Evolutionary conservation across 2,113 vertebrate genomes (phyloP).

Genomic region (Siniperca knerii): DNA sequence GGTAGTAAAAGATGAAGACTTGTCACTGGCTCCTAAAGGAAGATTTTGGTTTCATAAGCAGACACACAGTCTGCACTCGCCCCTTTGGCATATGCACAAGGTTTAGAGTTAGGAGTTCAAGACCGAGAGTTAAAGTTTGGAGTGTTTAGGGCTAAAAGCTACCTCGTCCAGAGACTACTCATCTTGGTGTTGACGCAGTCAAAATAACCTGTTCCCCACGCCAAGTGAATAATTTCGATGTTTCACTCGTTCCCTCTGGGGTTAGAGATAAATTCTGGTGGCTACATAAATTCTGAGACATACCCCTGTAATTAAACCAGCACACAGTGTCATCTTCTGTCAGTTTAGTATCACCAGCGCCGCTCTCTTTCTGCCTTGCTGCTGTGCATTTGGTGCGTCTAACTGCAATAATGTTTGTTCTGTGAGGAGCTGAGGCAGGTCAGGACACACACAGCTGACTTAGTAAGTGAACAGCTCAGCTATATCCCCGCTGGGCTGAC

Average conservation of each 20-base stretch:
- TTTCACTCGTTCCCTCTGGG: constrained; percentile 35
- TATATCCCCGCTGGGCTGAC: constrained; percentile 44
- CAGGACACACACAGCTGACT: constrained; percentile 68
- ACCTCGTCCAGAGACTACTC: not conserved
- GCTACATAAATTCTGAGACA: constrained; percentile 46
- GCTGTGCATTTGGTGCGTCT: not conserved
- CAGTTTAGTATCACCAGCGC: not conserved
- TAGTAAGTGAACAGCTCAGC: constrained; percentile 59
- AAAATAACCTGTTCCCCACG: constrained; percentile 32
- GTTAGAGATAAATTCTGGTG: constrained; percentile 54
- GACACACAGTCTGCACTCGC: not conserved
- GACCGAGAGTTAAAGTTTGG: not conserved
- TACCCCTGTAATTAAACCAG: constrained; percentile 62
- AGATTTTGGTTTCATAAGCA: constrained; percentile 15
- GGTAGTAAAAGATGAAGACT: not conserved
- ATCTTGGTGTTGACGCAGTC: constrained; percentile 5
- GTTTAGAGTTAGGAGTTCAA: not conserved
- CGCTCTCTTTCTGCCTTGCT: not conserved
- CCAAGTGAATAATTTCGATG: constrained; percentile 23
- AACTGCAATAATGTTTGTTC: constrained; percentile 3
- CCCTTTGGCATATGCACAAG: not conserved
- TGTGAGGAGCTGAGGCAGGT: constrained; percentile 62
- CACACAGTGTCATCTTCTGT: constrained; percentile 32
- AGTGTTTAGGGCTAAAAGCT: not conserved
- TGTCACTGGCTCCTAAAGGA: not conserved